These are phyloP conservation scores for Herpailurus yagouaroundi DNA, from an alignment of 2,113 vertebrate species.

Conservation along the genomic window DNA sequence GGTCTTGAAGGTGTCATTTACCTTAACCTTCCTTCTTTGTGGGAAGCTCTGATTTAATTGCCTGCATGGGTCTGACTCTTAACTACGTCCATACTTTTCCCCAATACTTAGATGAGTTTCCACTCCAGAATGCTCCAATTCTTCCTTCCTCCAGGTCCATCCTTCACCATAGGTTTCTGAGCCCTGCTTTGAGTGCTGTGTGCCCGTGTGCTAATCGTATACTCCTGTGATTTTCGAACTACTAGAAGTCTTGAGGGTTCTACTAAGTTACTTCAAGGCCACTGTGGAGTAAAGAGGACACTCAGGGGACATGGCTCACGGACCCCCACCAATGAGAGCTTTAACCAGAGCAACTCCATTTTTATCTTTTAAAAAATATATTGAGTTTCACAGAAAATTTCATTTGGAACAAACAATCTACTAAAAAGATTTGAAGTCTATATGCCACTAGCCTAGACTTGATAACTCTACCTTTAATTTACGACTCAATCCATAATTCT, in stretches of 20 bases:
- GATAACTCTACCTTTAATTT: conserved; percentile 29
- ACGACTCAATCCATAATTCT: conserved; percentile 11
- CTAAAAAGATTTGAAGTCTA: conserved; percentile 7
- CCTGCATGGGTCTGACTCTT: not conserved
- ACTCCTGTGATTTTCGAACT: conserved; percentile 27
- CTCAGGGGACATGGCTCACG: not conserved
- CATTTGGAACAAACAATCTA: conserved; percentile 7
- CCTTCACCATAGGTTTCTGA: not conserved
- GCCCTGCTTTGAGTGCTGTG: not conserved
- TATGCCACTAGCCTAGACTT: not conserved
- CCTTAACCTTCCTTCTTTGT: not conserved
- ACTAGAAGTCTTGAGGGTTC: not conserved
- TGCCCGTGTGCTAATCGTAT: not conserved
- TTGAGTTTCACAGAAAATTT: conserved; percentile 29
- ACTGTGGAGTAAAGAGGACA: not conserved
- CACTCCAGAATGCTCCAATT: not conserved
- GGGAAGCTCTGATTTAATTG: not conserved
- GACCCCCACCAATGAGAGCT: not conserved
- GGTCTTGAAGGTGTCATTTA: not conserved
- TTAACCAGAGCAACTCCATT: not conserved
- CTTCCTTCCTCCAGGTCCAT: not conserved
- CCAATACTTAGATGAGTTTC: conserved; percentile 34
- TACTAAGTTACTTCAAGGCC: not conserved
- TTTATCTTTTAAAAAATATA: not conserved
- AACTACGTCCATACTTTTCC: not conserved